Evolutionary conservation across 2,113 vertebrate genomes (phyloP).

Genomic region (Poicephalus gulielmi): DNA sequence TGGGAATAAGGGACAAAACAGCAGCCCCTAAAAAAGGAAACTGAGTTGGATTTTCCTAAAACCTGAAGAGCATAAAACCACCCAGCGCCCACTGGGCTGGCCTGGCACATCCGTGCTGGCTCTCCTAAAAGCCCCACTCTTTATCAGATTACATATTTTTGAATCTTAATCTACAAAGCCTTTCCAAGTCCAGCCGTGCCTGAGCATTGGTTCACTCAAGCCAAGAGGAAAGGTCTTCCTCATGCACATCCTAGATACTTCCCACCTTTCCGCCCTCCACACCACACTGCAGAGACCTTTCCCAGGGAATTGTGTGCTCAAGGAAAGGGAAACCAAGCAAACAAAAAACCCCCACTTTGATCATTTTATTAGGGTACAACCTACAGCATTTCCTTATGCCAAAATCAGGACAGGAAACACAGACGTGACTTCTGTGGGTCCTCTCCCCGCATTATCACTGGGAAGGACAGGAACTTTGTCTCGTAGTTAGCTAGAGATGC

Average conservation of each 20-base stretch:
- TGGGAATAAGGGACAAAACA: background rate
- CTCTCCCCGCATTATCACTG: background rate
- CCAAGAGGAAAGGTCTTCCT: background rate
- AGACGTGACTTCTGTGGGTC: constrained; percentile 32
- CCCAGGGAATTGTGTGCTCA: background rate
- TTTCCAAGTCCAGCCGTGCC: background rate
- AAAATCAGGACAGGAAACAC: constrained; percentile 18
- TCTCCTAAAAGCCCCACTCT: background rate
- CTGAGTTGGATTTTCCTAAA: background rate
- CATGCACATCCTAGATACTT: background rate
- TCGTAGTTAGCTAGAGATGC: background rate
- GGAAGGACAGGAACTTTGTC: background rate
- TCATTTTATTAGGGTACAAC: background rate
- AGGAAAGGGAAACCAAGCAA: background rate
- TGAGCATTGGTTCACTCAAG: background rate
- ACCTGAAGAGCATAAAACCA: background rate
- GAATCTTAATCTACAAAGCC: background rate
- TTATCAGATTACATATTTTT: background rate
- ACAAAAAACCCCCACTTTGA: background rate
- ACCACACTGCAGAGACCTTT: background rate
- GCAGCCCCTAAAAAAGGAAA: background rate
- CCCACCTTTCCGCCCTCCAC: background rate
- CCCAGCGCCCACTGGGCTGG: background rate
- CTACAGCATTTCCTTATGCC: background rate
- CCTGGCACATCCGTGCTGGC: background rate